Base-by-base conservation (phyloP, 2,113 vertebrate genomes). In the Cololabis saira region DNA sequence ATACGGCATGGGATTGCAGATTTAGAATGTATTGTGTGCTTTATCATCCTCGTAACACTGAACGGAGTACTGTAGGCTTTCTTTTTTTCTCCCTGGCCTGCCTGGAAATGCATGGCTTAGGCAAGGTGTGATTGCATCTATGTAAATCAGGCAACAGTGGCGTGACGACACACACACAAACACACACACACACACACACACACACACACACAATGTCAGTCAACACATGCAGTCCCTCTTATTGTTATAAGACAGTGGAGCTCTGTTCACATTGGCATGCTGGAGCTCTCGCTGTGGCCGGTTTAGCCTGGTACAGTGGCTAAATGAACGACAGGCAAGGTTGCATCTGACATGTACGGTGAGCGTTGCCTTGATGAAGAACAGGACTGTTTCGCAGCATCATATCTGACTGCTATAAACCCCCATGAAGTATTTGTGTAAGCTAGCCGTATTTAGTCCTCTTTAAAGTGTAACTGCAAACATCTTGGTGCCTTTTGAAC, bases 121-220 rank as follows among this genome's bases (percentile, higher is more conserved):
- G 47, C 51, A 67, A 85, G 85, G 85, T 87, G 83, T 80, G 90
- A 87, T 87, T 87, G 82, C 76, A 84, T 91, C 85, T 87, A 87
- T 91, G 90, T 73, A 90, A 88, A 90, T 91, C 64, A 87, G 76
- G 63, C 64, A 73, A 72, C 71, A 71, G 81, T 79, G 72, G 82
- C 61, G 74, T 37, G 33, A 37, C 33, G 10, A 71, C 63, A 70
- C 21, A 42, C 14, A 70, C 48, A 66, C 27, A 37, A 4, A 70
- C 21, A 42, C 14, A 71, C 63, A 70, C 21, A 21, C 14, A 71
- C 63, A 70, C 21, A 42, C 14, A 70, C 48, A 66, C 27, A 37
- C 33, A 50, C 45, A 54, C 64, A 69, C 54, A 76, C 77, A 71
- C 73, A 84, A 21, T 56, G 55, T 74, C 65, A 54, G 47, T 67